phyloP scores from a whole-genome alignment of 2,797 vertebrate species.

The Pagetopsis macropterus region DNA sequence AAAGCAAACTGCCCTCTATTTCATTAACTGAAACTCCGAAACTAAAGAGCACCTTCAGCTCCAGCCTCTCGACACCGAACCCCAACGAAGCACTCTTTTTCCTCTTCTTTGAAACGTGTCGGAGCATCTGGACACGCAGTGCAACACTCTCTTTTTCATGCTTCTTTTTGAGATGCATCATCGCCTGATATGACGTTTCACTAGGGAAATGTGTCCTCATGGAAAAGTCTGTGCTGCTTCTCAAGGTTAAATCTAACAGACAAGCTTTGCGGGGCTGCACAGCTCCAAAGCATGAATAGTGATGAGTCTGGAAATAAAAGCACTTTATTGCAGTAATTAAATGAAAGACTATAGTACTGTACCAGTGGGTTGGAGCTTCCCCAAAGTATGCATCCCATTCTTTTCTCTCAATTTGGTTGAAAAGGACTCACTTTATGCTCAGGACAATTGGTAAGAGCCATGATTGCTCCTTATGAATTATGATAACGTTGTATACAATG shows the following conservation, averaged over 20 bases:
- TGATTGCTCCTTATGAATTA: too few species aligned
- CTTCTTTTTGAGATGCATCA: conserved; percentile 7
- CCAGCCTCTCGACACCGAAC: conserved; percentile 1
- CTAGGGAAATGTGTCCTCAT: conserved; percentile 14
- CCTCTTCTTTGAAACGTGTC: conserved; percentile 9
- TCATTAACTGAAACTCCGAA: background rate
- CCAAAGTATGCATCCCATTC: too few species aligned
- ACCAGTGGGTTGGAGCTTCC: background rate
- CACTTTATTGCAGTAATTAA: conserved; percentile 8
- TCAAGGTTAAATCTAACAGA: conserved; percentile 52
- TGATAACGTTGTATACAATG: too few species aligned
- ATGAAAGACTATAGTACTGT: background rate
- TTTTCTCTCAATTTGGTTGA: background rate
- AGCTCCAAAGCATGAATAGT: conserved; percentile 48
- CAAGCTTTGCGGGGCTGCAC: conserved; percentile 20
- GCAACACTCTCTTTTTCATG: background rate
- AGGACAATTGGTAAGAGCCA: too few species aligned
- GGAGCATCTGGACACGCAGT: background rate
- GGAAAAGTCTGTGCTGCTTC: conserved; percentile 22
- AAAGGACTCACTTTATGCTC: too few species aligned
- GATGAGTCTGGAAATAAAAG: conserved; percentile 35
- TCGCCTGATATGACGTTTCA: conserved; percentile 10
- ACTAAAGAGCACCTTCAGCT: conserved; percentile 19
- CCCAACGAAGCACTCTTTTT: conserved; percentile 13
- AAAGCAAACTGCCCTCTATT: background rate